Base-by-base conservation (phyloP, 2,888 invertebrate genomes). In the Caenorhabditis sp. region DNA sequence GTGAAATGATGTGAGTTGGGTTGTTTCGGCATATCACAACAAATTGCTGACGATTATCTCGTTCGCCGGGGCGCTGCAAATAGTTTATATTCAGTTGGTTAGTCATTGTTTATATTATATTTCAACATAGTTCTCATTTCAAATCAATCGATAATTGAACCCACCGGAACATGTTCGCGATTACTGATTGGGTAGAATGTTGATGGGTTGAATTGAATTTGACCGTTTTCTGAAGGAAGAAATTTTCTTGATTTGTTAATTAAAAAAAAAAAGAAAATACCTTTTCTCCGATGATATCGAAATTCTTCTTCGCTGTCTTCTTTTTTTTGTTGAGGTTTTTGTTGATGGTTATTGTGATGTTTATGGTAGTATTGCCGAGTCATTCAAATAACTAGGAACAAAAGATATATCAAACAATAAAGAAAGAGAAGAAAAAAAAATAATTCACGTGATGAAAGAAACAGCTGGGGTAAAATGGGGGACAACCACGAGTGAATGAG, bases 11-110 rank as follows among this genome's bases (percentile, higher is more conserved):
- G 23, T 55, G 55, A 26, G 8, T 55, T 26, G 55, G 27, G 26
- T 55, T 55, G 27, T 55, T 55, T 27, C 17, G 55, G 27, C 55
- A 55, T 14, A 55, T 23, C 6, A 55, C 55, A 26, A 26, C 55
- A 3, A 24, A 26, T 3, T 6, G 12, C 21, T n/a, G 12, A 17
- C 43, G 43, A 5, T 17, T 6, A 43, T 43, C 43, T 10, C 31
- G 31, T 43, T 43, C 43, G 43, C 43, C 17, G 3, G 4, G 31
- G 31, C 6, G 12, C 43, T 43, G 43, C 6, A 43, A 43, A 43
- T 43, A 36, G 12, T 43, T 43, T 43, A 43, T 43, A 5, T 43
- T 43, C 12, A 36, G 36, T 12, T n/a, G n/a, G n/a, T n/a, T n/a
- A n/a, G n/a, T n/a, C n/a, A n/a, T 43, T 43, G 43, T 43, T 43